Conservation (phyloP, 37 sponge, comb jelly and placozoan species). For the Petrosia ficiformis region DNA sequence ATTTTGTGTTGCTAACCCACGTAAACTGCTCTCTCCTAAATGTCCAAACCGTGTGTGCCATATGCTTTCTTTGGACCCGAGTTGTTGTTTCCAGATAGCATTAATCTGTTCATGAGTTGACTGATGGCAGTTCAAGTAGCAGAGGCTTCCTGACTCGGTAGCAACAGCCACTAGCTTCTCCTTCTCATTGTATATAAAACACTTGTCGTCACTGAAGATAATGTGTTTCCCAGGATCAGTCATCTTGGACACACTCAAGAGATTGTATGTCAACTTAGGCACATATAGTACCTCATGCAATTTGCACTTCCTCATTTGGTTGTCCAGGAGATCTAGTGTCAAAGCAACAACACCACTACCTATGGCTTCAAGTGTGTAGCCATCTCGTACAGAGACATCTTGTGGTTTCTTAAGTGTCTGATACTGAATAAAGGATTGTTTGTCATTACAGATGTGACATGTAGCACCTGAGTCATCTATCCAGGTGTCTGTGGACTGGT, state of each 20-base stretch:
- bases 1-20: neutral
- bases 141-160: neutral
- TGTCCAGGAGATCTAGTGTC: neutral
- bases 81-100: neutral
- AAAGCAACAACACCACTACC: slow-evolving; percentile 7
- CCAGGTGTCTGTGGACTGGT: neutral
- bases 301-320: neutral
- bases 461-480: slow-evolving; percentile 16
- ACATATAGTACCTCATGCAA: slow-evolving; percentile 7
- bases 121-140: slow-evolving; percentile 11
- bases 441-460: no score
- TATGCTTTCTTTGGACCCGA: neutral
- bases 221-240: slow-evolving; percentile 5
- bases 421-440: slow-evolving; percentile 8
- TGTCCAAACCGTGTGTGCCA: slow-evolving; percentile 9
- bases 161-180: neutral
- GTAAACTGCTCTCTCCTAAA: slow-evolving; percentile 5
- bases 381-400: slow-evolving; percentile 2
- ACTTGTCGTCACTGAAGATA: neutral
- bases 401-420: neutral
- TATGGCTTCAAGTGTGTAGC: neutral
- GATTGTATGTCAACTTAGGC: slow-evolving; percentile 10
- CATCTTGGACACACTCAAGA: neutral
- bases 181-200: neutral
- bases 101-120: neutral